Base-by-base conservation (phyloP, 2,888 invertebrate genomes). In the Cataglyphis cursor region DNA sequence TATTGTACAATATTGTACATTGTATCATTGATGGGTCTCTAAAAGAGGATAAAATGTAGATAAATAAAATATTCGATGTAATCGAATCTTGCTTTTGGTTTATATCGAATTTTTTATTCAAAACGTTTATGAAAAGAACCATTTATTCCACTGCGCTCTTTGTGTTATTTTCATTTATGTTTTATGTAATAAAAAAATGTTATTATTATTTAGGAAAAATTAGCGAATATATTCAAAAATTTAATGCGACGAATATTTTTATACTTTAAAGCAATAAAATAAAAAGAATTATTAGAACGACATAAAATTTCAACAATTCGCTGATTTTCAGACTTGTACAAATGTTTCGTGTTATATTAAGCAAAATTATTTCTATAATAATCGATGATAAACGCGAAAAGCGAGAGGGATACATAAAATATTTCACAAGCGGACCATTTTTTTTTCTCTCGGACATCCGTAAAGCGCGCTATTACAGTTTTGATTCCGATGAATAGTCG, bases 401-500 rank as follows among this genome's bases (percentile, higher is more conserved):
- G 68, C 51, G n/a, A 51, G 57, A 8, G 21, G 18, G n/a, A 8
- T 59, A 59, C 68, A 78, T 51, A 68, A 59, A 78, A 35, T 44
- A 59, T 68, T 78, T 78, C 78, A 6, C 41, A 59, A 44, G 21
- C 78, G 10, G 21, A n/a, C 68, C 28, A 76, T 41, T 76, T 76
- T 76, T 75, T 9, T n/a, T 21, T 18, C 44, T 44, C 51, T 51
- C 51, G 24, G 10, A 38, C 35, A n/a, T 64, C 54, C 38, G 76
- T 54, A 76, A 76, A 65, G 65, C n/a, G 65, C 65, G 44, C 68
- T 41, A 68, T 59, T 68, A 78, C 28, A 78, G 44, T 44, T 68
- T 44, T 31, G 48, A 68, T 68, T n/a, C n/a, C 57, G 28, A 44
- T 35, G 57, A 21, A 44, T 21, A 18, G 44, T 24, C 8, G 31